Evolutionary conservation across 2,888 invertebrate genomes (phyloP), one percentile per base, ranked within the genome.

Genomic region (Nephrocerus scutellatus): DNA sequence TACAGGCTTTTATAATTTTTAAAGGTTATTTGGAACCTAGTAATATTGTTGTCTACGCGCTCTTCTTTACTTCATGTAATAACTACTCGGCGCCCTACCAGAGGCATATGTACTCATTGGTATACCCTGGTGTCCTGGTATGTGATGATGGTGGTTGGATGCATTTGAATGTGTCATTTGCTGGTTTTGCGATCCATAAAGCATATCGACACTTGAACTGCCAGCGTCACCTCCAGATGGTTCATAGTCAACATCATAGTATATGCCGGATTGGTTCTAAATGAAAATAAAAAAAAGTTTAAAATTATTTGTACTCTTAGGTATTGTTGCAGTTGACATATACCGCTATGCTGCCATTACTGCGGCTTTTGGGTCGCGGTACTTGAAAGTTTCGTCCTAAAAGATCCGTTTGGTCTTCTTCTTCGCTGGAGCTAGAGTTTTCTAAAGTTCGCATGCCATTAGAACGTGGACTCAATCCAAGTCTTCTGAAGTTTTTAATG

Each of bases 181-280:
- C 44, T 70, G 59, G 43, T 60, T 63, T 44, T 64, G 66, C 9
- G 64, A 60, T 26, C 68, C 65, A 43, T 68, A 74, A 21, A 74
- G 57, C 51, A 74, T 73, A 43, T 62, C 60, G 25, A 61, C 63
- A 47, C 63, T 60, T 33, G 58, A 52, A 38, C 59, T 61, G 22
- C 65, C 65, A 38, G 62, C 63, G 45, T 72, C 72, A 43, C 71
- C 66, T 43, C 74, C 73, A 19, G 74, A 72, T 48, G 74, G 79
- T 58, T 87, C 88, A 55, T 87, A 88, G 48, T 89, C 89, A 19
- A 90, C 87, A 58, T 90, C 89, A 59, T 89, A 89, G 66, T 90
- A 89, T 53, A 89, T 88, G 34, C 87, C 87, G 51, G 83, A 86
- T 73, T 88, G 88, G 66, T 88, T 87, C 89, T 89, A 71, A 37